phyloP scores from a whole-genome alignment of 2,888 invertebrate genomes.

The Sussaba pulchella region DNA sequence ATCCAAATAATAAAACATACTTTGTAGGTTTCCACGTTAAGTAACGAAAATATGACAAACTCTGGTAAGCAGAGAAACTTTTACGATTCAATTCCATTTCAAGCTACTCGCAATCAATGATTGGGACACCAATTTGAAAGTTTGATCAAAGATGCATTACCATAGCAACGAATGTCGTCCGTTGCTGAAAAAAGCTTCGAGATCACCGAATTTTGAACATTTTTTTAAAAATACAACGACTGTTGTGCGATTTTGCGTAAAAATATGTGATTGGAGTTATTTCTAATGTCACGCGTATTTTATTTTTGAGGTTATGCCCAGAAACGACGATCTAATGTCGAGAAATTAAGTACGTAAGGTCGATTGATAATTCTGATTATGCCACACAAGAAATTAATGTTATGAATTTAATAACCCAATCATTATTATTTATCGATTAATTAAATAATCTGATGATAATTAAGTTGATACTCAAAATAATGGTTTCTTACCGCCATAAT shows the following conservation, averaged over 20 bases:
- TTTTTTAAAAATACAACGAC: slow-evolving; percentile 22
- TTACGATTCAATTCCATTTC: neutral
- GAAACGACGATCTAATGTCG: slow-evolving; percentile 14
- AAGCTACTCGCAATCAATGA: neutral
- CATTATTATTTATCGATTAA: neutral
- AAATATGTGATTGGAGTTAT: too few species aligned
- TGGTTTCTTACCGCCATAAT: slow-evolving; percentile 67
- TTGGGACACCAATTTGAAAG: slow-evolving; percentile 5
- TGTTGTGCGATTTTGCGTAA: neutral
- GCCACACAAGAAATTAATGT: neutral
- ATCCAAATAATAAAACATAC: too few species aligned
- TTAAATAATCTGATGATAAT: neutral
- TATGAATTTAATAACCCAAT: neutral
- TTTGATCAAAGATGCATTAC: slow-evolving; percentile 61
- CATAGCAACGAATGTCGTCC: slow-evolving; percentile 52
- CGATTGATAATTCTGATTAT: neutral
- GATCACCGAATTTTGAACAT: neutral
- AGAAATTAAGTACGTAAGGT: neutral
- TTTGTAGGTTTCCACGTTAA: neutral
- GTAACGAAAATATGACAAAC: neutral
- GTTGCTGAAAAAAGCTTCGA: neutral
- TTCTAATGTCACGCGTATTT: neutral
- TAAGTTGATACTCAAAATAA: slow-evolving; percentile 22
- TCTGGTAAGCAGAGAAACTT: neutral
- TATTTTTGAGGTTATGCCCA: slow-evolving; percentile 45